Percentiles rank a stretch among this genome's conserved stretches.
Evolutionary conservation across 2,888 invertebrate genomes (phyloP).

Genomic region (Drosophila lacicola): DNA sequence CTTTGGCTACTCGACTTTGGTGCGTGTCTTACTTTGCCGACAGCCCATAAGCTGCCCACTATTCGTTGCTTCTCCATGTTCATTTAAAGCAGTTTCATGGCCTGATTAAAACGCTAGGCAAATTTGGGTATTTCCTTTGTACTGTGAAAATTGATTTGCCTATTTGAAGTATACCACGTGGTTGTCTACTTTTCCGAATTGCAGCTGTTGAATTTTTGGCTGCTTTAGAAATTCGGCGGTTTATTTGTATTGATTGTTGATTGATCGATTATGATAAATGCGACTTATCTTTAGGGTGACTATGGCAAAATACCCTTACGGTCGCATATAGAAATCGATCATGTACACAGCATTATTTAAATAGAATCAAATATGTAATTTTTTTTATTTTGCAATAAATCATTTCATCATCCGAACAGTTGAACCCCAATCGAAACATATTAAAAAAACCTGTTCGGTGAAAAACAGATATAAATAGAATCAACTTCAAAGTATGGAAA

Average conservation of each 20-base stretch:
- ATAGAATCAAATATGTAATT: too few species aligned
- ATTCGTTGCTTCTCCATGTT: constrained; percentile 28
- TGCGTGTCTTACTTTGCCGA: constrained; percentile 18
- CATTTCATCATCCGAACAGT: too few species aligned
- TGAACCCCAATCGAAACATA: too few species aligned
- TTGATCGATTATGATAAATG: constrained; percentile 52
- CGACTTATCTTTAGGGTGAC: too few species aligned
- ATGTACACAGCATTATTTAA: too few species aligned
- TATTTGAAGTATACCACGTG: constrained; percentile 20
- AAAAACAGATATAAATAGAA: too few species aligned
- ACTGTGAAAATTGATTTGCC: constrained; percentile 45
- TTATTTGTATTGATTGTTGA: constrained; percentile 33
- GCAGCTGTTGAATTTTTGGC: constrained; percentile 46
- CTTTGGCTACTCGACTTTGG: not conserved
- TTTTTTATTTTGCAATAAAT: too few species aligned
- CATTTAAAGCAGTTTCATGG: constrained; percentile 49
- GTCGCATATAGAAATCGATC: too few species aligned
- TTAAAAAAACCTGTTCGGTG: too few species aligned
- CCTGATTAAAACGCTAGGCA: constrained; percentile 44
- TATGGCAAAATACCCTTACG: too few species aligned
- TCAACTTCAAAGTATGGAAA: too few species aligned
- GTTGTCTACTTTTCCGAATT: not conserved
- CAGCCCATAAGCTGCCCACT: constrained; percentile 3
- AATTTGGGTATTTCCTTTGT: constrained; percentile 10
- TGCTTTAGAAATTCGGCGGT: constrained; percentile 14